Base-by-base conservation (phyloP, 2,113 vertebrate species). In the Bostrychus sinensis region DNA sequence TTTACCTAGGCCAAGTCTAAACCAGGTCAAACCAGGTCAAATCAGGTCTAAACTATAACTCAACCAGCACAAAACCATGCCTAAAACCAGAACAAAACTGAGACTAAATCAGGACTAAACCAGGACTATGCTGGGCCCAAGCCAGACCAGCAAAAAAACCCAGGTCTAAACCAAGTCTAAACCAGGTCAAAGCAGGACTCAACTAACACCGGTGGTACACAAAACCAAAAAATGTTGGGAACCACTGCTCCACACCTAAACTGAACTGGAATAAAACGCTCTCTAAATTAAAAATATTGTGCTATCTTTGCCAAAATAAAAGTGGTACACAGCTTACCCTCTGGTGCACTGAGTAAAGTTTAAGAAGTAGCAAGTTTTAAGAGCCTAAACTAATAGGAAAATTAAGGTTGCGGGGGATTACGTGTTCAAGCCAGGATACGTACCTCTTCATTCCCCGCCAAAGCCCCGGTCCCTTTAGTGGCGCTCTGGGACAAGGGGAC, bases 381-480 rank as follows among this genome's bases (percentile, higher is more conserved):
- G 68, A 28, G 60, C 72, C 68, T 60, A 32, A 83, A 80, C 75
- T 83, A 76, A 87, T 78, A 59, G 62, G 32, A 12, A 74, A 56
- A 86, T 89, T 82, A 78, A 79, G 66, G 75, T 75, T 86, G 66
- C 64, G 60, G 58, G 53, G 78, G 80, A 86, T 90, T 85, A 86
- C 67, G 71, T 58, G 56, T 55, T 60, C 38, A 25, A 61, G 64
- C 50, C 7, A 22, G 51, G 64, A 59, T 69, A 34, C 11, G 72
- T 50, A 62, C 55, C 25, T 64, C 79, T 74, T 70, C 16, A 50
- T 56, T 70, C 62, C 25, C 4, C 4, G 74, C 69, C 51, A 75
- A 76, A 57, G 68, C 56, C 37, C 63, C 14, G 41, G 68, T 75
- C 41, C 45, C 43, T 55, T 51, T 28, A 51, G 48, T 16, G 56